These are phyloP conservation scores for Alethe castanea DNA, from an alignment of 2,113 vertebrate genomes.

Conservation along the genomic window DNA sequence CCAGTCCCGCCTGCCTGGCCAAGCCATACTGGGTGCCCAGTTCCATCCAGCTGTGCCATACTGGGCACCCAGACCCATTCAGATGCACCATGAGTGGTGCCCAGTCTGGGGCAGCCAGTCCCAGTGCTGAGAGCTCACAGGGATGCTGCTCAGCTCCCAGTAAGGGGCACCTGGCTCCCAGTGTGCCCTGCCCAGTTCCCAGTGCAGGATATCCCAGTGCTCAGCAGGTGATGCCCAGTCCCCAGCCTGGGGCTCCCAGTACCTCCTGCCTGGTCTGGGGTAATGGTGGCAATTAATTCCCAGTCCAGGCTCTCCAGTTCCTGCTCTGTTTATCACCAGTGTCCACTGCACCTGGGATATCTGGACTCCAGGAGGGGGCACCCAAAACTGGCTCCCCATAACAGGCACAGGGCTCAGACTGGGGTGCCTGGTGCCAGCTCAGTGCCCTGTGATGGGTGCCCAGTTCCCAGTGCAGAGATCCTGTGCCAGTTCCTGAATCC, in stretches of 20 bases:
- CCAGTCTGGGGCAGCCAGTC: neutral
- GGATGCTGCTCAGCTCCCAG: neutral
- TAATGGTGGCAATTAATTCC: neutral
- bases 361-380: neutral
- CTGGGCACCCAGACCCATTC: neutral
- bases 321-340: neutral
- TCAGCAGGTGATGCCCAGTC: neutral
- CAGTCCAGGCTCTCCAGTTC: neutral
- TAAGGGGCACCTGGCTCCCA: neutral
- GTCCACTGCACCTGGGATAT: neutral
- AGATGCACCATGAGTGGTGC: neutral
- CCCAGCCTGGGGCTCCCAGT: neutral
- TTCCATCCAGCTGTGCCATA: rapidly evolving
- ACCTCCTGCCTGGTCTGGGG: neutral
- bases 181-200: neutral
- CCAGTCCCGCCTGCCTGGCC: neutral
- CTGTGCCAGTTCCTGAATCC: neutral
- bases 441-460: neutral
- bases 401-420: neutral
- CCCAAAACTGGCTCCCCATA: neutral
- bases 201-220: neutral
- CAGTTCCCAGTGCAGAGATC: neutral
- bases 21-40: neutral
- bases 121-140: neutral
- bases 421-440: neutral